A percentile compares a stretch with the other conserved stretches of the same genome.
These are phyloP conservation scores for Hipposideros armiger DNA, from an alignment of 2,113 vertebrate genomes.

Conservation along the genomic window DNA sequence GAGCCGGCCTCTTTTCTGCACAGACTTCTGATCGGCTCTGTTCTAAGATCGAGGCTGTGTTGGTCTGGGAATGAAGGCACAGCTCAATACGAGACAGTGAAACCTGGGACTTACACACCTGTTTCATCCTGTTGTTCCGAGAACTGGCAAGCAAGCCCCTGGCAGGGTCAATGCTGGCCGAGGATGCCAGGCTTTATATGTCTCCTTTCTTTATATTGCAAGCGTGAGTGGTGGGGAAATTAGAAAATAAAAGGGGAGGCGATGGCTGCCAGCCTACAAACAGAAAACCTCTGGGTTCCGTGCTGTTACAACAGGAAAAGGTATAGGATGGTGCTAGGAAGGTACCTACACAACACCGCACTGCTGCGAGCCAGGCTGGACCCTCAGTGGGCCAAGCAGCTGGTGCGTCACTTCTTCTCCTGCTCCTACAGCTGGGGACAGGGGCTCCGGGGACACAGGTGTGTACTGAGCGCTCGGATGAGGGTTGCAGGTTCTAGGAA, in stretches of 20 bases:
- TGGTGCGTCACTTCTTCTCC: not conserved
- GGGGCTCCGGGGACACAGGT: not conserved
- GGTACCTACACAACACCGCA: accelerated
- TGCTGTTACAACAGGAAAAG: accelerated
- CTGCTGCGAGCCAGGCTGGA: accelerated
- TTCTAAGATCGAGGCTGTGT: not conserved
- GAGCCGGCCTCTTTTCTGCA: not conserved
- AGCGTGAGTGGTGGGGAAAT: not conserved
- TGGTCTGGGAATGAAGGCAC: not conserved
- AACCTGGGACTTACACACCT: not conserved
- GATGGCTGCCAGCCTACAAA: not conserved
- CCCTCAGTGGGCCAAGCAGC: not conserved
- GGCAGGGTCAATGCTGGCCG: not conserved
- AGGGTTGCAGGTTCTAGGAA: not conserved
- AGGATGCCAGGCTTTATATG: not conserved
- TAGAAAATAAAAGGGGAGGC: not conserved
- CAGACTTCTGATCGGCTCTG: not conserved
- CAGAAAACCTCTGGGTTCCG: not conserved
- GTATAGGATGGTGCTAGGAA: not conserved
- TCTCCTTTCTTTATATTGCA: not conserved
- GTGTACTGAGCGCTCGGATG: accelerated
- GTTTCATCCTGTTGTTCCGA: accelerated
- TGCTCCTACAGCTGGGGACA: accelerated
- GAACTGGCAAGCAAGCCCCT: not conserved
- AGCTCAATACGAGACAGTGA: too few species aligned